Evolutionary conservation across 1,140 invertebrate genomes (phyloP).

Genomic region (Cydia strobilella): DNA sequence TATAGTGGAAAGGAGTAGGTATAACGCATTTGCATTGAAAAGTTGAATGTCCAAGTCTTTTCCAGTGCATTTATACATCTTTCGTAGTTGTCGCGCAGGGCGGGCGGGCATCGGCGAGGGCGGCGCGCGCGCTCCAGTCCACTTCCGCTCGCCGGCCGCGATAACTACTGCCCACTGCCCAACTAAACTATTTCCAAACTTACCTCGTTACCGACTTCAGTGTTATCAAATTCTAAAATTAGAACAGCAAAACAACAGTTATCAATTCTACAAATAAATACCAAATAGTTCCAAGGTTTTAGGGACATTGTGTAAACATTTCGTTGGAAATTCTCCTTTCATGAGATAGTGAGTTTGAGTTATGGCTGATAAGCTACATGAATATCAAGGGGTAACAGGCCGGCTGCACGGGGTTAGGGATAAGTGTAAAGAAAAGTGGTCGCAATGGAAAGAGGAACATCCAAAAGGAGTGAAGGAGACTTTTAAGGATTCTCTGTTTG

Average conservation of each 20-base stretch:
- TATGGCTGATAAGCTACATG: slow-evolving; percentile 87
- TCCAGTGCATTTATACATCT: slow-evolving; percentile 48
- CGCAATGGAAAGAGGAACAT: slow-evolving; percentile 81
- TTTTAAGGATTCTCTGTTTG: slow-evolving; percentile 63
- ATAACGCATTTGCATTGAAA: not conserved
- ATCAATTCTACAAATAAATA: slow-evolving; percentile 11
- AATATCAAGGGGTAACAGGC: slow-evolving; percentile 88
- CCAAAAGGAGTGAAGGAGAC: slow-evolving; percentile 75
- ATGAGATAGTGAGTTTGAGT: not conserved
- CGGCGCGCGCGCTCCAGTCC: slow-evolving; percentile 67
- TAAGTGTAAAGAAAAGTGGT: slow-evolving; percentile 81
- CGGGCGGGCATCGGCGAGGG: slow-evolving; percentile 56
- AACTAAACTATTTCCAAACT: slow-evolving; percentile 1
- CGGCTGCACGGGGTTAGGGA: slow-evolving; percentile 85
- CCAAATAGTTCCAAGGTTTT: slow-evolving; percentile 3
- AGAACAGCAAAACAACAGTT: slow-evolving; percentile 4
- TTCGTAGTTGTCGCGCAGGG: slow-evolving; percentile 46
- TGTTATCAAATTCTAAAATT: slow-evolving; percentile 4
- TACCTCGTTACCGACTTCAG: slow-evolving; percentile 23
- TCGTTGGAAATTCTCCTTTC: not conserved
- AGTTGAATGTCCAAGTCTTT: slow-evolving; percentile 33
- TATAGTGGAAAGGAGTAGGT: not conserved
- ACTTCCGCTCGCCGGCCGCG: slow-evolving; percentile 54
- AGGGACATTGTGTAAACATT: not conserved
- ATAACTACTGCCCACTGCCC: slow-evolving; percentile 36